phyloP scores from a whole-genome alignment of 2,888 invertebrate genomes.

The Lysandra bellargus region DNA sequence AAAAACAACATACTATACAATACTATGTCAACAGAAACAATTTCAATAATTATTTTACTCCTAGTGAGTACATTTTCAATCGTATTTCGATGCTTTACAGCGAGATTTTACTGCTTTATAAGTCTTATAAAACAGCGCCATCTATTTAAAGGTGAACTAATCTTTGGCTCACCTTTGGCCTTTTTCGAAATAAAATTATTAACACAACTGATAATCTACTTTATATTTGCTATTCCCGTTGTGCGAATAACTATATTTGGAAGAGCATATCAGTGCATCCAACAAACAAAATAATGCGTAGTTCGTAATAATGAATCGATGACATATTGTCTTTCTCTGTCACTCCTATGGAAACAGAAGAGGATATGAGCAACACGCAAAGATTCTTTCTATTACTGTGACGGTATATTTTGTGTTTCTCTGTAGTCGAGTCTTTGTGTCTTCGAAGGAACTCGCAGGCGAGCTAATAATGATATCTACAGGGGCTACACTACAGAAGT shows the following conservation, averaged over 20 bases:
- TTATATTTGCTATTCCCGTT: background rate
- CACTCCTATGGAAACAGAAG: background rate
- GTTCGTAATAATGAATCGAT: background rate
- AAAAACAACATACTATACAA: slow-evolving; percentile 22
- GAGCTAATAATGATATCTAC: slow-evolving; percentile 10
- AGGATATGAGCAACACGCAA: background rate
- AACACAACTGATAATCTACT: background rate
- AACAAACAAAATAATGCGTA: too few species aligned
- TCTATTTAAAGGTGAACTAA: background rate
- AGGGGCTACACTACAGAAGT: background rate
- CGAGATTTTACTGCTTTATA: background rate
- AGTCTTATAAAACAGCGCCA: background rate
- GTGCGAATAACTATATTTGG: too few species aligned
- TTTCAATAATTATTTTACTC: background rate
- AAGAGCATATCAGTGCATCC: too few species aligned
- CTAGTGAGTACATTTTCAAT: background rate
- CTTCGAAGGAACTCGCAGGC: background rate
- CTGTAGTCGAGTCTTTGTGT: background rate
- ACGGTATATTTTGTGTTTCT: background rate
- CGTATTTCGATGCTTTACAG: slow-evolving; percentile 7
- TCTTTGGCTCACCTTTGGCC: background rate
- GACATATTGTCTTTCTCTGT: background rate
- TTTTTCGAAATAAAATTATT: background rate
- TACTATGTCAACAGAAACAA: background rate
- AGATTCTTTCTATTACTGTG: background rate